These are phyloP conservation scores for Sicus ferrugineus DNA, from an alignment of 2,888 invertebrate species.

Conservation along the genomic window DNA sequence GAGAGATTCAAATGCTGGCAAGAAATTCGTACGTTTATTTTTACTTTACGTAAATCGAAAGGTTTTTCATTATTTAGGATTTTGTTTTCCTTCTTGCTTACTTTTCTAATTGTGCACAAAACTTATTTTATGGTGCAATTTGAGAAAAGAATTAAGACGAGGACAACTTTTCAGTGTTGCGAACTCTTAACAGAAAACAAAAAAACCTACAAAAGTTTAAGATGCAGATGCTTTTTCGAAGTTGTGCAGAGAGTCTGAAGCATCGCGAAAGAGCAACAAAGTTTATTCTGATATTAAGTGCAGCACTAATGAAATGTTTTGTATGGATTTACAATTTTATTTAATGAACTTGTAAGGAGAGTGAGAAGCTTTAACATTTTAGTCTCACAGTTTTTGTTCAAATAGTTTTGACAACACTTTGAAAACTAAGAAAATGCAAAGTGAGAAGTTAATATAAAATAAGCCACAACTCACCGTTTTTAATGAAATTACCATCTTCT, in stretches of 20 bases:
- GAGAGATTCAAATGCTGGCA: too few relatives aligned
- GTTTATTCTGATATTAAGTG: not conserved
- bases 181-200: not conserved
- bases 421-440: too few relatives aligned
- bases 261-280: not conserved
- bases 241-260: not conserved
- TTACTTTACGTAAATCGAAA: not conserved
- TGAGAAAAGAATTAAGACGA: not conserved
- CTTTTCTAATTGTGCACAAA: not conserved
- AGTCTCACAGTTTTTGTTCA: too few relatives aligned
- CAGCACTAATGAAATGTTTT: too few relatives aligned
- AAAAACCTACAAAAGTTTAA: not conserved
- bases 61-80: not conserved
- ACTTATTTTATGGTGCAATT: not conserved
- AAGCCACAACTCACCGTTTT: too few relatives aligned
- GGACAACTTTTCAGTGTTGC: not conserved
- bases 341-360: not conserved
- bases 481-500: too few relatives aligned
- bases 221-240: not conserved
- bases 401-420: too few relatives aligned
- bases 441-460: too few relatives aligned
- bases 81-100: not conserved
- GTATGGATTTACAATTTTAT: not conserved
- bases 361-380: too few relatives aligned
- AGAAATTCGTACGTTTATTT: too few relatives aligned